phyloP scores from a whole-genome alignment of 2,797 vertebrate genomes.

The Hemibagrus guttatus region DNA sequence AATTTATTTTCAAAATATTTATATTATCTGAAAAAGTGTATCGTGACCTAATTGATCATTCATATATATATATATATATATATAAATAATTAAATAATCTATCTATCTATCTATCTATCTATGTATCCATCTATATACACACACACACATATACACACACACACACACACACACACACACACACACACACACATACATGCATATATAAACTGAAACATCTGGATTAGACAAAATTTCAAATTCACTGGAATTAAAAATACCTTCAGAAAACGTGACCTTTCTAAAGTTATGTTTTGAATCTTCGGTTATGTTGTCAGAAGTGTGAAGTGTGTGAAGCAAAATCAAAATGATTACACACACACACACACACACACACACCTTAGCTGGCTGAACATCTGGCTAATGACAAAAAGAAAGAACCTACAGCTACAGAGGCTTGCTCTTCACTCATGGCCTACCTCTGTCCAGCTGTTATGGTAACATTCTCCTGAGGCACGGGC shows the following conservation, averaged over 20 bases:
- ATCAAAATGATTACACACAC: background rate
- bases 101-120: no score
- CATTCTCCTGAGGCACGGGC: constrained; percentile 89
- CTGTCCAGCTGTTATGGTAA: constrained; percentile 91
- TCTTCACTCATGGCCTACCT: constrained; percentile 25
- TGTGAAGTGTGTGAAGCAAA: background rate
- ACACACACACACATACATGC: no score
- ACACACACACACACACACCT: background rate
- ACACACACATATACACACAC: no score
- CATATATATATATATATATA: no score
- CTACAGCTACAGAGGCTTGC: background rate
- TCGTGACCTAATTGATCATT: no score
- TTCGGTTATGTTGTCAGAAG: background rate
- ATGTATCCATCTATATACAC: no score
- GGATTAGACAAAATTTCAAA: background rate
- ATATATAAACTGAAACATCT: background rate
- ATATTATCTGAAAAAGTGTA: no score
- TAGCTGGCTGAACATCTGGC: background rate
- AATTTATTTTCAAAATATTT: no score
- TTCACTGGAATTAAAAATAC: background rate
- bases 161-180: no score
- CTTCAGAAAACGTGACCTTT: background rate
- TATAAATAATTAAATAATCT: no score
- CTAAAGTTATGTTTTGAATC: background rate
- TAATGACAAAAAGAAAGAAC: background rate